A percentile compares a stretch with the other conserved stretches of the same genome.
These are phyloP conservation scores for Meliscaeva auricollis DNA, from an alignment of 2,888 invertebrate species.

Conservation along the genomic window DNA sequence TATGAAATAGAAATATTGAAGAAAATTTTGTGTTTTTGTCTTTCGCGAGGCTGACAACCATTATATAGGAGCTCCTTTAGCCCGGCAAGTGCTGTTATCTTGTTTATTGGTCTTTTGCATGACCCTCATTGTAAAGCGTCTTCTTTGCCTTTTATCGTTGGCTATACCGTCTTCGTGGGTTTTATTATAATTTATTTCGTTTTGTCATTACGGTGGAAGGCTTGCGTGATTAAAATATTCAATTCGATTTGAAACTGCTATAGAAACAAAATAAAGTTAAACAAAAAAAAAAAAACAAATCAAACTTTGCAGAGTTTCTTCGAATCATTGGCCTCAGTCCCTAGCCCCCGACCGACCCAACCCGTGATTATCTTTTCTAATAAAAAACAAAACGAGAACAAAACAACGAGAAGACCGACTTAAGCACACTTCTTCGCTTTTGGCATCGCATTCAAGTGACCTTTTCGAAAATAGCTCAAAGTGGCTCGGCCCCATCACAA, in stretches of 20 bases:
- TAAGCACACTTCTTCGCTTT: slow-evolving; percentile 50
- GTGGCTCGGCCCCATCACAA: slow-evolving; percentile 42
- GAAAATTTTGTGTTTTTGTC: not conserved
- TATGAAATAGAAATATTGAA: not conserved
- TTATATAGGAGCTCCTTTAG: slow-evolving; percentile 22
- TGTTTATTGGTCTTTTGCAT: slow-evolving; percentile 49
- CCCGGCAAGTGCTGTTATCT: slow-evolving; percentile 58
- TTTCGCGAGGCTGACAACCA: slow-evolving; percentile 18
- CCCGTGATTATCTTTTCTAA: not conserved
- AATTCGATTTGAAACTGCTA: slow-evolving; percentile 24
- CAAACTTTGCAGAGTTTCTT: slow-evolving; percentile 22
- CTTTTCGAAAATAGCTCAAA: slow-evolving; percentile 56
- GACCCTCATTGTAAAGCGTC: slow-evolving; percentile 46
- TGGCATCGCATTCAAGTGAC: slow-evolving; percentile 64
- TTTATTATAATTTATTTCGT: slow-evolving; percentile 50
- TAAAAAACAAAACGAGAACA: slow-evolving; percentile 36
- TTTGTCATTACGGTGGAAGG: slow-evolving; percentile 43
- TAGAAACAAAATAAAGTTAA: slow-evolving; percentile 9
- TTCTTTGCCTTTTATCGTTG: slow-evolving; percentile 29
- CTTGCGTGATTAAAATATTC: slow-evolving; percentile 57
- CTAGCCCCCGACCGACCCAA: not conserved
- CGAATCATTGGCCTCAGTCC: not conserved
- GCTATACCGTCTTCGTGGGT: slow-evolving; percentile 33
- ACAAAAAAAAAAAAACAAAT: slow-evolving; percentile 17
- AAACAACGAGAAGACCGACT: slow-evolving; percentile 24